Evolutionary conservation across 2,888 invertebrate genomes (phyloP), one percentile per base, ranked within the genome.

Genomic region (Trissolcus brochymenae): DNA sequence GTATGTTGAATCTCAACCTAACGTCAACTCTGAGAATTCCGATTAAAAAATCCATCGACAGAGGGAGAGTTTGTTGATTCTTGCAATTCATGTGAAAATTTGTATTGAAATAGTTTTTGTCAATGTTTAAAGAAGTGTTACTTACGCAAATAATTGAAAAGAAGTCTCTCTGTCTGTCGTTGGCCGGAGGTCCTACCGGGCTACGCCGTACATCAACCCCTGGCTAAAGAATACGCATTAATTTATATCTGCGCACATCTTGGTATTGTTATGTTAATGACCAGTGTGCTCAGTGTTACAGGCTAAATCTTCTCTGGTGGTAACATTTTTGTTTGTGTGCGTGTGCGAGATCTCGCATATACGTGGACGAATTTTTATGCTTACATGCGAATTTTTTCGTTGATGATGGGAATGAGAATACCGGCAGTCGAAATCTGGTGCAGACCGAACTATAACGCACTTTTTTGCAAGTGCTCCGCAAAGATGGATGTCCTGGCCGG

Each of bases 211-310:
- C 82, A 83, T 84, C 87, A 84, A 84, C 84, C 84, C 87, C 83
- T 82, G 78, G 64, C 82, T 83, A 84, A 86, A 87, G 87, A 87
- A 88, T 86, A 87, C 85, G 86, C 87, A 88, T 88, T 88, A 88
- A 88, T 88, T 88, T 88, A 85, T 88, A 88, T 88, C 88, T 84
- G 85, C 87, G 85, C 86, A 85, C 85, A 83, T 79, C 80, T 78
- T 57, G 35, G 83, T 79, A 88, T 88, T 88, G 87, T 88, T 83
- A 88, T 88, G 88, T 83, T 88, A 88, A 88, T 88, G 79, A 76
- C 74, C 77, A 68, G 73, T 72, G 78, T 77, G 75, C 79, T 70
- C 74, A 67, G 60, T 73, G 72, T 81, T 54, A 70, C 80, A 78
- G 78, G 80, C 80, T 81, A 81, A 84, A 17, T 82, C 81, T 85